Base-by-base conservation (phyloP, 2,888 invertebrate genomes). In the Brenthis ino region DNA sequence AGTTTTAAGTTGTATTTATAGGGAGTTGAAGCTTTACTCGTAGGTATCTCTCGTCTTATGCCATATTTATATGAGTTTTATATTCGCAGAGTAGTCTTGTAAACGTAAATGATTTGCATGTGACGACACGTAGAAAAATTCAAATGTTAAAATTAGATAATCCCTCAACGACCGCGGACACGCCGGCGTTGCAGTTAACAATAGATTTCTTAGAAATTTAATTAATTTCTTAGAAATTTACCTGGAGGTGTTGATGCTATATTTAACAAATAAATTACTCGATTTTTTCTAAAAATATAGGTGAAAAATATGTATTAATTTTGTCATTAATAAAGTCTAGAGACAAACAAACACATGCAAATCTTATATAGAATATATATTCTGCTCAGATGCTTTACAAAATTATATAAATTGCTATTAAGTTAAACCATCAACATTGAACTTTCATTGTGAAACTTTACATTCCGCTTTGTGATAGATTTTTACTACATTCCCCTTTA, bases 11-110 rank as follows among this genome's bases (percentile, higher is more conserved):
- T 82, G 83, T 74, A 77, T 57, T 61, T 68, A 65, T 84, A 82
- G 83, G 79, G 78, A 82, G 81, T 78, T 85, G 79, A 85, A 89
- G 91, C 91, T 91, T 92, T 91, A 90, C 86, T 86, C 85, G 85
- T 71, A 20, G 20, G 20, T 20, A 72, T 65, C 65, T 64, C 72
- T 69, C 47, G 33, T 66, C 51, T 58, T 65, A 68, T 72, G 90
- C 91, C 91, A 91, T 91, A 74, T 68, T 76, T 70, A 72, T 70
- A 71, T 72, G 65, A 56, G 53, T 65, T 71, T 64, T 70, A 53
- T 65, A 53, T 65, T 43, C 28, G 51, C 65, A 57, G 20, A 20
- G 51, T 58, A 24, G 37, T 14, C 14, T 57, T 16, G 24, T 16
- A 43, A 43, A 14, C 12, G 24, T 63, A 54, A 6, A 6, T 20